Conservation (phyloP, 2,797 vertebrate species). For the Epinephelus malabaricus region DNA sequence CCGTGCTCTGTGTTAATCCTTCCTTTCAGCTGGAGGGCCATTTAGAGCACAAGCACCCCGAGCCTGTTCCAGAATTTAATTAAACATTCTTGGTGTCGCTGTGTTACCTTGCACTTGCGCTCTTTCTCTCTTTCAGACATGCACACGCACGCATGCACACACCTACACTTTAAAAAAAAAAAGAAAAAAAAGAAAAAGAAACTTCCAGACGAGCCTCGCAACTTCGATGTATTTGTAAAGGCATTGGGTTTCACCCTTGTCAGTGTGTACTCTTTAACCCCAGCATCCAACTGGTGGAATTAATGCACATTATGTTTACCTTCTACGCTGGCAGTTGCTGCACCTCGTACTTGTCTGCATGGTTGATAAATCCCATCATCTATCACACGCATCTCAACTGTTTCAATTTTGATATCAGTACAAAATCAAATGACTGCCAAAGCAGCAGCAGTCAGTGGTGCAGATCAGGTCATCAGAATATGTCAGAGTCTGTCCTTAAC, state of each 20-base stretch:
- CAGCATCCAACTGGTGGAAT: slow-evolving; percentile 14
- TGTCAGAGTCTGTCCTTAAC: slow-evolving; percentile 2
- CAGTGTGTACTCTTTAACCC: slow-evolving; percentile 17
- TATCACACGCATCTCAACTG: slow-evolving; percentile 11
- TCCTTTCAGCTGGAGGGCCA: slow-evolving; percentile 84
- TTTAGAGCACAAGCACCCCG: slow-evolving; percentile 80
- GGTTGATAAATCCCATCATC: slow-evolving; percentile 22
- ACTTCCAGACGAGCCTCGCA: not conserved
- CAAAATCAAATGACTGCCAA: not conserved
- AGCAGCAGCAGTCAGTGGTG: slow-evolving; percentile 8
- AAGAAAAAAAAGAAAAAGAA: not conserved
- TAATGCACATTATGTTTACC: slow-evolving; percentile 19
- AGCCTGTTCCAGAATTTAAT: slow-evolving; percentile 84
- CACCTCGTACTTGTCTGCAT: slow-evolving; percentile 26
- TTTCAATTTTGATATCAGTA: slow-evolving; percentile 18
- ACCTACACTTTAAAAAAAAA: slow-evolving; percentile 1
- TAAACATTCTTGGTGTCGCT: slow-evolving; percentile 83
- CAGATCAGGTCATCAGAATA: slow-evolving; percentile 25
- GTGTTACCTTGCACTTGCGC: slow-evolving; percentile 67
- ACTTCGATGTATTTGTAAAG: slow-evolving; percentile 14
- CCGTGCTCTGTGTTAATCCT: slow-evolving; percentile 81
- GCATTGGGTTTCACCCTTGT: slow-evolving; percentile 16
- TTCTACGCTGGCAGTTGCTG: not conserved
- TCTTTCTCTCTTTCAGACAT: slow-evolving; percentile 61
- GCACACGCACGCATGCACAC: slow-evolving; percentile 55